These are phyloP conservation scores for Acromyrmex heyeri DNA, from an alignment of 1,140 invertebrate species.

Conservation along the genomic window DNA sequence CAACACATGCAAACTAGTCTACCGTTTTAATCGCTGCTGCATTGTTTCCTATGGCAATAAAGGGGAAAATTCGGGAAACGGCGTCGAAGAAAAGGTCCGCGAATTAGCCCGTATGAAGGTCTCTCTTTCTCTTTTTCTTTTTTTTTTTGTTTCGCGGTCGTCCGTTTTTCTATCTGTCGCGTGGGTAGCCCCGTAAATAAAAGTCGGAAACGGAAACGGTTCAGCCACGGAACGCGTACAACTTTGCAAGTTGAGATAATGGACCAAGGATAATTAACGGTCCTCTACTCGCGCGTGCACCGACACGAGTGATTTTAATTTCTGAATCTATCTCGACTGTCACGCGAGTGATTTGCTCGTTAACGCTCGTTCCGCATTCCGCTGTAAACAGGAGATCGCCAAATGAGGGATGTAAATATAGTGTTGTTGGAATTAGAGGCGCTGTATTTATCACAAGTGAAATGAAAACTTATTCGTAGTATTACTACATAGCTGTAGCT, in stretches of 20 bases:
- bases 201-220: conserved; percentile 59
- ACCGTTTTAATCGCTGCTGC: conserved; percentile 50
- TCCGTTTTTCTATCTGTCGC: conserved; percentile 58
- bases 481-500: not conserved
- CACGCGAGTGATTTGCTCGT: conserved; percentile 39
- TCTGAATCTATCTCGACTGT: conserved; percentile 49
- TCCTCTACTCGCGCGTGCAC: conserved; percentile 14
- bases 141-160: not conserved
- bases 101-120: conserved; percentile 57
- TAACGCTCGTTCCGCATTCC: conserved; percentile 13
- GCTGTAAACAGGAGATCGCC: conserved; percentile 8
- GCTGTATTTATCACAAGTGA: conserved; percentile 12
- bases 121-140: not conserved
- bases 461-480: conserved; percentile 1
- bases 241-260: conserved; percentile 53
- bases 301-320: conserved; percentile 60
- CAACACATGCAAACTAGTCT: not conserved
- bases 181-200: conserved; percentile 55
- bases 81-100: conserved; percentile 45
- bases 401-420: conserved; percentile 16
- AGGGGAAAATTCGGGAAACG: conserved; percentile 31
- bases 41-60: conserved; percentile 54
- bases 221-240: conserved; percentile 26
- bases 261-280: conserved; percentile 57
- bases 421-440: not conserved